These are phyloP conservation scores for Sylvia atricapilla DNA, from an alignment of 2,113 vertebrate genomes.

Conservation along the genomic window DNA sequence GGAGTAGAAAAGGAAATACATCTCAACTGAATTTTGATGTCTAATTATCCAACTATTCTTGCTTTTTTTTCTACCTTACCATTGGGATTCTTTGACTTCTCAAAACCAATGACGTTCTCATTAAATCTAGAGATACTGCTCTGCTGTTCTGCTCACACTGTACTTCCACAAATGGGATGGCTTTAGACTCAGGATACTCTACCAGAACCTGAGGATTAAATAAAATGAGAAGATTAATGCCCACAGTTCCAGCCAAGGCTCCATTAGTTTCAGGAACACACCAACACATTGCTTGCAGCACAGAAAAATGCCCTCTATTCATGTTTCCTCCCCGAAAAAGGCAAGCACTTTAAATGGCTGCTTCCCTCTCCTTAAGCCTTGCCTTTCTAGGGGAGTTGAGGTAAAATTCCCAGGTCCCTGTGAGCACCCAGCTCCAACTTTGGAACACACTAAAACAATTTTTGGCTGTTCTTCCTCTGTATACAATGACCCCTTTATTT, in stretches of 20 bases:
- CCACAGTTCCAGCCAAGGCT: neutral
- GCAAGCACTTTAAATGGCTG: neutral
- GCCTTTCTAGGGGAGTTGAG: neutral
- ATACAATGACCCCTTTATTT: neutral
- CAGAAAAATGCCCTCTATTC: neutral
- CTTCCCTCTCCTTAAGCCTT: neutral
- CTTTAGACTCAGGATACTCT: neutral
- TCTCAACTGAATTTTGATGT: neutral
- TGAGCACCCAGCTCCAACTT: neutral
- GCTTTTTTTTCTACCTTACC: neutral
- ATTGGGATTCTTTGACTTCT: neutral
- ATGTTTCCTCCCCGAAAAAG: rapidly evolving
- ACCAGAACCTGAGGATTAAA: slow-evolving; percentile 12
- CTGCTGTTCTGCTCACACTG: neutral
- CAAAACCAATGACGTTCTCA: neutral
- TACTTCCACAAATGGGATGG: neutral
- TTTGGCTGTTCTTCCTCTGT: neutral
- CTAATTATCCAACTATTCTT: neutral
- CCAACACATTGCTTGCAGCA: neutral
- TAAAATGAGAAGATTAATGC: neutral
- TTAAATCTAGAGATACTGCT: neutral
- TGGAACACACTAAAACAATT: neutral
- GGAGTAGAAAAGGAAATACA: neutral
- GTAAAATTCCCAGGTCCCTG: neutral
- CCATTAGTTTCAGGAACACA: neutral